These are phyloP conservation scores for Rhabditoides inermis DNA, from an alignment of 2,888 invertebrate species.

Conservation along the genomic window DNA sequence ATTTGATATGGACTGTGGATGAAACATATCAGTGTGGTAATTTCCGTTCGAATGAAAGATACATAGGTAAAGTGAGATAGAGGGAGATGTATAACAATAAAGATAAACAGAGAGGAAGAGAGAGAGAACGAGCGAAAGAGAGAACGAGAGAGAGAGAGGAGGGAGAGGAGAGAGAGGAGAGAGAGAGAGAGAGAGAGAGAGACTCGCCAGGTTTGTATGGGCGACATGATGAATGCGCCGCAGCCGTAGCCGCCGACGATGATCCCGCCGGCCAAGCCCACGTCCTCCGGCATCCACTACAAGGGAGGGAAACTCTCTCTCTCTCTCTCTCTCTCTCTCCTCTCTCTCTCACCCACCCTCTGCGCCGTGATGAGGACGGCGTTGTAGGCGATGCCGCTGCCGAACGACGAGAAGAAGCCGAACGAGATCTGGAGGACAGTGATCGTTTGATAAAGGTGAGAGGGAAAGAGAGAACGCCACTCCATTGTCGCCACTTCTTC, in stretches of 20 bases:
- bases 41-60: no score
- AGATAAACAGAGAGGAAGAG: no score
- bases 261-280: slow-evolving; percentile 53
- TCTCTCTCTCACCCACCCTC: slow-evolving; percentile 19
- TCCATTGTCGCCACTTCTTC: background rate
- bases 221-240: slow-evolving; percentile 53
- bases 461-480: background rate
- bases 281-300: slow-evolving; percentile 46
- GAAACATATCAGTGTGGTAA: no score
- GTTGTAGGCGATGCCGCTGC: slow-evolving; percentile 45
- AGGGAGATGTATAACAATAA: no score
- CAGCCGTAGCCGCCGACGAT: slow-evolving; percentile 55
- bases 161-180: no score
- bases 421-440: slow-evolving; percentile 29
- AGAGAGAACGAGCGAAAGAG: no score
- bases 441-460: background rate
- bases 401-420: slow-evolving; percentile 37
- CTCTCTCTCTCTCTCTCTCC: background rate
- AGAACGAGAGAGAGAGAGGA: no score
- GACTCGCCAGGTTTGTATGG: slow-evolving; percentile 43
- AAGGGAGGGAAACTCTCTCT: slow-evolving; percentile 5
- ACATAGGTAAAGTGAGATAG: no score
- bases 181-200: slow-evolving; percentile 6
- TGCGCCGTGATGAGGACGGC: slow-evolving; percentile 46
- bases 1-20: no score